These are phyloP conservation scores for Dicrurus megarhynchus DNA, from an alignment of 2,113 vertebrate genomes.

Conservation along the genomic window DNA sequence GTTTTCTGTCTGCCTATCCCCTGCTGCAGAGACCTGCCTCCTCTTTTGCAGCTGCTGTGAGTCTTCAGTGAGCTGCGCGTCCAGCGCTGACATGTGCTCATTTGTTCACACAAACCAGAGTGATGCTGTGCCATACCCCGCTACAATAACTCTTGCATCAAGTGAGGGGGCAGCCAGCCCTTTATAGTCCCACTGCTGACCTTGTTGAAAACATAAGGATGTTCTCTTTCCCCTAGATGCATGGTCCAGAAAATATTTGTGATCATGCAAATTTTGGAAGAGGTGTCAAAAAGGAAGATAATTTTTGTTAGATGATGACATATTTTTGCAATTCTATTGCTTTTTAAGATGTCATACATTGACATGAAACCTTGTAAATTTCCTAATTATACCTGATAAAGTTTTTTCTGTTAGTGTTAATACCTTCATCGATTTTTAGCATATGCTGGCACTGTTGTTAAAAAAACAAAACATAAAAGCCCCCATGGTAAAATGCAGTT, in stretches of 20 bases:
- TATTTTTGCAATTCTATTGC: background rate
- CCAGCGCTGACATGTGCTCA: background rate
- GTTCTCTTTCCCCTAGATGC: fast-evolving
- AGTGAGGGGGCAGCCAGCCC: background rate
- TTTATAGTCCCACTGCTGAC: background rate
- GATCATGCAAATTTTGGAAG: background rate
- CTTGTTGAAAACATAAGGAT: background rate
- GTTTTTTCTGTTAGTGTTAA: background rate
- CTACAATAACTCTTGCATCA: background rate
- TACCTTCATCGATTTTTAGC: background rate
- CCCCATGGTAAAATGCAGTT: background rate
- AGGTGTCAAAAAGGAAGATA: background rate
- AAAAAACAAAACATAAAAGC: background rate
- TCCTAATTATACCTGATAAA: background rate
- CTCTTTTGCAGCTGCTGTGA: background rate
- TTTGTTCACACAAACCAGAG: background rate
- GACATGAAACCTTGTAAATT: background rate
- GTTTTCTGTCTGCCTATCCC: background rate
- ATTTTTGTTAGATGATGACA: background rate
- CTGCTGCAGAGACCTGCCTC: background rate
- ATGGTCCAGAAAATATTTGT: background rate
- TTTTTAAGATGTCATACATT: background rate
- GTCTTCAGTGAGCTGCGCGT: fast-evolving
- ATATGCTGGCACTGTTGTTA: fast-evolving
- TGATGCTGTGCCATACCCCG: too few species aligned